Base-by-base conservation (phyloP, 2,888 invertebrate genomes). In the Polymixis lichenea region DNA sequence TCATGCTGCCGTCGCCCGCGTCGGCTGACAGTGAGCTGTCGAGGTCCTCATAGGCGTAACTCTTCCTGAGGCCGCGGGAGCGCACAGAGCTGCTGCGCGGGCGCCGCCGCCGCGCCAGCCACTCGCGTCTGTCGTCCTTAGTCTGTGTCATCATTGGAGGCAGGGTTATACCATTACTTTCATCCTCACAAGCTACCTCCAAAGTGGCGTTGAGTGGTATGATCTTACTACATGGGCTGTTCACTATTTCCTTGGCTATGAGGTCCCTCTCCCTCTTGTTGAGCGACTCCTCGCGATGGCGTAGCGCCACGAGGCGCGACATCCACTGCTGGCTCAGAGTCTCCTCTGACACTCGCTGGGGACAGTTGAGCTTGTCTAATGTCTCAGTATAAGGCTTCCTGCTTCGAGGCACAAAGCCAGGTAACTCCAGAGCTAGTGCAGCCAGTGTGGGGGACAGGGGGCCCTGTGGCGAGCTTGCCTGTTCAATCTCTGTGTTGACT, bases 11-110 rank as follows among this genome's bases (percentile, higher is more conserved):
- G 74, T 97, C 97, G 0, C 97, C 97, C 7, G 96, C 90, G 80
- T 97, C 97, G 0, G 97, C 97, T 0, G 97, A 97, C 64, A 97
- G 91, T 0, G 97, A 97, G 83, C 97, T 97, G 89, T 97, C 97
- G 49, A 97, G 91, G 83, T 97, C 97, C 72, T 97, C 97, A 79
- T 97, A 97, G 0, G 91, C 94, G 49, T 90, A 94, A 82, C 93
- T 95, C 89, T 94, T 93, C 75, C 95, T 91, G 72, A 94, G 93
- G 3, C 88, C 87, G 25, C 92, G 91, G 7, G 90, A 69, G 43
- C 94, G 93, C 73, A 92, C 87, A 0, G 95, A 94, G 71, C 91
- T 89, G 0, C 91, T 84, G 53, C 93, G 92, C 5, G 93, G 92
- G 25, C 89, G 94, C 5, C 92, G 93, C 15, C 95, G 93, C 13